These are phyloP conservation scores for Cyclopterus lumpus DNA, from an alignment of 2,797 vertebrate species.

Conservation along the genomic window DNA sequence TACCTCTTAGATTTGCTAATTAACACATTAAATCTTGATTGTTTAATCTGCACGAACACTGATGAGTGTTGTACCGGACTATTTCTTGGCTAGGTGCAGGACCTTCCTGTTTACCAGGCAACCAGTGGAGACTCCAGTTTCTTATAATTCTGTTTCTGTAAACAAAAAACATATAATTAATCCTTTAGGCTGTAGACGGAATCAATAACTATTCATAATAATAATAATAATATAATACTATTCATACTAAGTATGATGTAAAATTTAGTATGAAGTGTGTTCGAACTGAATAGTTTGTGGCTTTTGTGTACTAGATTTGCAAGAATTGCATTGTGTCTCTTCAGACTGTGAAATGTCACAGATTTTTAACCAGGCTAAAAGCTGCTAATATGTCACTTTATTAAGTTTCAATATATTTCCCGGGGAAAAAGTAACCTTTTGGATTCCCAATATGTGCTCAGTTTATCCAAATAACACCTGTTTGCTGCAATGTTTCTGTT, in stretches of 20 bases:
- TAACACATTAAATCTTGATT: not conserved
- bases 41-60: not conserved
- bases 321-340: not conserved
- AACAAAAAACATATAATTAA: not conserved
- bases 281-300: not conserved
- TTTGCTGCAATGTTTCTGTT: not conserved
- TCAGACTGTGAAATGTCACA: not conserved
- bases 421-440: not conserved
- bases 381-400: not conserved
- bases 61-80: not conserved
- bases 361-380: not conserved
- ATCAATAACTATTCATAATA: not conserved
- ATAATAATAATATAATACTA: not conserved
- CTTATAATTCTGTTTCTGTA: not conserved
- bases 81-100: not conserved
- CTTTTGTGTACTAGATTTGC: not conserved
- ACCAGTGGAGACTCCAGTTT: not conserved
- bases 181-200: not conserved
- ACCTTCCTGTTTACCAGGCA: not conserved
- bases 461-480: not conserved
- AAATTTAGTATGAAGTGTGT: not conserved
- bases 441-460: not conserved
- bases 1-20: not conserved
- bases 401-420: not conserved
- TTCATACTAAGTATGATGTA: not conserved